These are phyloP conservation scores for Brachypteracias leptosomus DNA, from an alignment of 2,113 vertebrate genomes.

Conservation along the genomic window DNA sequence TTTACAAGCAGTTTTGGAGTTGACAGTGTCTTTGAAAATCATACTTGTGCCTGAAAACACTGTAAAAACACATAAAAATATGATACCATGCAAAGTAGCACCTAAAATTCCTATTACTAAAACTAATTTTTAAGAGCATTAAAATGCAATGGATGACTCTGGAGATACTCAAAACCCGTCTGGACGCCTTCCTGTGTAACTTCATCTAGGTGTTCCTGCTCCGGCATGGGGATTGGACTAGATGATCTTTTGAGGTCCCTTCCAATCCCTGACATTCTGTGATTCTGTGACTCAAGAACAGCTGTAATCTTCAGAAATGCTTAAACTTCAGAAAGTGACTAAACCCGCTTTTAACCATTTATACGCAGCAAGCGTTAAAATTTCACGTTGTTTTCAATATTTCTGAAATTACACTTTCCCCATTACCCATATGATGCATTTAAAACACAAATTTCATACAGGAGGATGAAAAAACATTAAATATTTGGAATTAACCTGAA, in stretches of 20 bases:
- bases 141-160: not conserved
- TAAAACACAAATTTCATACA: not conserved
- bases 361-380: not conserved
- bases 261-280: too few relatives aligned
- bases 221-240: too few relatives aligned
- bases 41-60: not conserved
- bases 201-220: too few relatives aligned
- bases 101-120: conserved; percentile 6
- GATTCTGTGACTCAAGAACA: fast-evolving
- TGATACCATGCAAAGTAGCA: not conserved
- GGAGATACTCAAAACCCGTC: too few relatives aligned
- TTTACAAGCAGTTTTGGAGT: not conserved
- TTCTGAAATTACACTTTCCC: not conserved
- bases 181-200: too few relatives aligned
- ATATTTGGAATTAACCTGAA: not conserved
- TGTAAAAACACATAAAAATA: not conserved
- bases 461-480: not conserved
- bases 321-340: not conserved
- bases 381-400: not conserved
- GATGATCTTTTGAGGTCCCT: too few relatives aligned
- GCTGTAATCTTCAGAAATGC: not conserved
- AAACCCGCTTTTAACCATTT: not conserved
- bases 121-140: conserved; percentile 12
- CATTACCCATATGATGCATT: not conserved
- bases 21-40: conserved; percentile 31